phyloP scores from a whole-genome alignment of 2,797 vertebrate genomes.

The Betta splendens region DNA sequence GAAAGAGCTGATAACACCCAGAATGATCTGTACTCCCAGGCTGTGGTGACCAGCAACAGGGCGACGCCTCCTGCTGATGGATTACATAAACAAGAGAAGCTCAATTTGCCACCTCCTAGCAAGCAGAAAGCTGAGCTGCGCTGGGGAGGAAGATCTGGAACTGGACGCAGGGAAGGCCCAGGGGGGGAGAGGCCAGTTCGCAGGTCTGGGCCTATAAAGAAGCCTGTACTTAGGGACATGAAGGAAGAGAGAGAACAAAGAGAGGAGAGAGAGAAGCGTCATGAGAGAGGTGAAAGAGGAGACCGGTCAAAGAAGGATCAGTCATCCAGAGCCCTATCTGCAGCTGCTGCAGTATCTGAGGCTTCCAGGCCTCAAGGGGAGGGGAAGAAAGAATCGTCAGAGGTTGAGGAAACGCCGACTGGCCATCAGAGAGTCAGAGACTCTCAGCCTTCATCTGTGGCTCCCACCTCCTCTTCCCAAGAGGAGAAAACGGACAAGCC shows the following conservation, averaged over 20 bases:
- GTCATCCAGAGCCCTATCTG: slow-evolving; percentile 58
- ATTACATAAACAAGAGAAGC: slow-evolving; percentile 90
- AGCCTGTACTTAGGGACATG: slow-evolving; percentile 97
- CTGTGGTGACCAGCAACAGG: slow-evolving; percentile 74
- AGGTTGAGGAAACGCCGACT: slow-evolving; percentile 57
- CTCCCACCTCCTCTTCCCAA: slow-evolving; percentile 78
- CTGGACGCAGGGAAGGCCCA: slow-evolving; percentile 87
- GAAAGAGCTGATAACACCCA: slow-evolving; percentile 87
- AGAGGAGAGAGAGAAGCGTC: slow-evolving; percentile 91
- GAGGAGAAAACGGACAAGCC: slow-evolving; percentile 90
- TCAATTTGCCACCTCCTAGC: slow-evolving; percentile 76
- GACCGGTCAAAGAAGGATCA: slow-evolving; percentile 77
- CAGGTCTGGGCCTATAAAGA: slow-evolving; percentile 97
- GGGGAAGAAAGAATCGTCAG: slow-evolving; percentile 79
- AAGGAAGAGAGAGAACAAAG: slow-evolving; percentile 96
- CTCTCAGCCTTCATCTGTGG: slow-evolving; percentile 72
- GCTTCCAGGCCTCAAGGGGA: slow-evolving; percentile 76
- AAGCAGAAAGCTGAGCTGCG: slow-evolving; percentile 95
- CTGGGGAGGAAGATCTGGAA: slow-evolving; percentile 90
- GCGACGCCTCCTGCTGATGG: slow-evolving; percentile 83
- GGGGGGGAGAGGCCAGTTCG: slow-evolving; percentile 90
- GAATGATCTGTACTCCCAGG: slow-evolving; percentile 86
- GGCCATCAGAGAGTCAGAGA: slow-evolving; percentile 69
- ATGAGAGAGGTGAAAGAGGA: slow-evolving; percentile 82
- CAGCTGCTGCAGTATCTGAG: slow-evolving; percentile 70